Conservation (phyloP, 2,113 vertebrate genomes). For the Ageneiosus marmoratus region DNA sequence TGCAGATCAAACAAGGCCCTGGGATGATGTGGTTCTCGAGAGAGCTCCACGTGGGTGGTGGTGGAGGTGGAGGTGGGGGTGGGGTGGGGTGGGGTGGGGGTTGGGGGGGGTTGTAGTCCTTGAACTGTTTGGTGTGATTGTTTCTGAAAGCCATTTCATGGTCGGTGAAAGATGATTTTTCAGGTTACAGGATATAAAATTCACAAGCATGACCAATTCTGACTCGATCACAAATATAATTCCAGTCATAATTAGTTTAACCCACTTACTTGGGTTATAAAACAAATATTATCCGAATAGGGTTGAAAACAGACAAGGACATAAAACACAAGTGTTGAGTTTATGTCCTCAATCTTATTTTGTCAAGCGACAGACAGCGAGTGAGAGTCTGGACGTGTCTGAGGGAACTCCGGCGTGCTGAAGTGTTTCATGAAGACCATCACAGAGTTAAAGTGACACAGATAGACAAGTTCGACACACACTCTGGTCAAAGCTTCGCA, state of each 20-base stretch:
- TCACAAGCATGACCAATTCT: background rate
- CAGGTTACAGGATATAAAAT: background rate
- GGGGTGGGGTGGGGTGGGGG: no score
- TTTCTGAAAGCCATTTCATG: background rate
- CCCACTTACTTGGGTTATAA: background rate
- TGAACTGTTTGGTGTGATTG: no score
- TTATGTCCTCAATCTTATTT: background rate
- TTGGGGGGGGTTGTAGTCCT: no score
- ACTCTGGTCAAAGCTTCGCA: background rate
- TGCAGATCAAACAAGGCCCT: no score
- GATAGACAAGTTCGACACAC: background rate
- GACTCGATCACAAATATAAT: background rate
- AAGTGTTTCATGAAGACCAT: slow-evolving; percentile 4
- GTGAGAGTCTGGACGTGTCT: background rate
- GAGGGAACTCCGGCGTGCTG: no score
- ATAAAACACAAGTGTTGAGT: no score
- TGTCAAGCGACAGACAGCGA: background rate
- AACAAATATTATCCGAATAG: background rate
- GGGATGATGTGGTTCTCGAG: no score
- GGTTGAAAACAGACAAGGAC: background rate
- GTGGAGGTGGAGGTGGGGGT: no score
- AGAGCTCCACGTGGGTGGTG: no score
- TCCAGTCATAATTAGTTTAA: background rate
- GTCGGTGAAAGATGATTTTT: background rate
- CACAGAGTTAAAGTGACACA: background rate